Conservation (phyloP, 2,113 vertebrate genomes). For the Malurus cyaneus region DNA sequence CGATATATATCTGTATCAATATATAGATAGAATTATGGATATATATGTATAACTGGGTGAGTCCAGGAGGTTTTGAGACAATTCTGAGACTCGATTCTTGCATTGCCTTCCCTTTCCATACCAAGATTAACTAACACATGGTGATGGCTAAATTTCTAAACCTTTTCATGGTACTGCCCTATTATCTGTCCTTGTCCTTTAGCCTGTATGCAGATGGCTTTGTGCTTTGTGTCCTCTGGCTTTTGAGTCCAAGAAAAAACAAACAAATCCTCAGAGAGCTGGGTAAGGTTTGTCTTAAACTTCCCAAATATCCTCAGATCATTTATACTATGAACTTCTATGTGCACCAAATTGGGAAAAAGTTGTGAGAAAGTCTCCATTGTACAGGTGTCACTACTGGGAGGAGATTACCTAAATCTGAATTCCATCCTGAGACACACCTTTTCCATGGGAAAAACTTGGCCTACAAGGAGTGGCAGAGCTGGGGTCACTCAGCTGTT, state of each 20-base stretch:
- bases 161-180: not conserved
- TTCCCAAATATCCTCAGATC: not conserved
- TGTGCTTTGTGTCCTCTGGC: not conserved
- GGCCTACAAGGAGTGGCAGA: not conserved
- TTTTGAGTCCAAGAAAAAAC: not conserved
- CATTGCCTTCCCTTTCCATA: fast-evolving
- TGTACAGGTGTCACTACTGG: not conserved
- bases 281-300: not conserved
- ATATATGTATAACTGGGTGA: not conserved
- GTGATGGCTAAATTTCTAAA: not conserved
- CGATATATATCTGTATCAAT: fast-evolving
- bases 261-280: not conserved
- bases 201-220: not conserved
- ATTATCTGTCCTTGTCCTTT: not conserved
- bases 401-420: not conserved
- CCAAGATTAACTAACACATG: not conserved
- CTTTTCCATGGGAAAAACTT: not conserved
- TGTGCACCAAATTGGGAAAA: not conserved
- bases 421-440: not conserved
- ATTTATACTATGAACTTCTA: not conserved
- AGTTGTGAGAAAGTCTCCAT: not conserved
- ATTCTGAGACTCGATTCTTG: not conserved
- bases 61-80: not conserved
- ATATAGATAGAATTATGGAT: not conserved
- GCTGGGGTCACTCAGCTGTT: not conserved